A percentile compares a stretch with the other conserved stretches of the same genome.
These are phyloP conservation scores for Diadumene lineata DNA, from an alignment of 92 coral and sea anemone genomes.

Conservation along the genomic window DNA sequence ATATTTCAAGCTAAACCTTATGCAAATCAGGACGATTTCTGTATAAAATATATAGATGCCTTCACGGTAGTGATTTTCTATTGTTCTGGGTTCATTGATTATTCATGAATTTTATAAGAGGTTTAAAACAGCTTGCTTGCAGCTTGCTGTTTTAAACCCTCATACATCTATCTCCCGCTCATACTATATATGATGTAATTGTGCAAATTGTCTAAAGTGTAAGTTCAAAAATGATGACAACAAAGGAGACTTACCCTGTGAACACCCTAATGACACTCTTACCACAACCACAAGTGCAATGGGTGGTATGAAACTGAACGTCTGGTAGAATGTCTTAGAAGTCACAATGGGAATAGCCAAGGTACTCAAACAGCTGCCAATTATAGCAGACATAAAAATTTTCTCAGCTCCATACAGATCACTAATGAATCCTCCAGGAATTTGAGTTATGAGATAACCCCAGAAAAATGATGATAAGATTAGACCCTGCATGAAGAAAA, in stretches of 20 bases:
- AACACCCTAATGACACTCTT: conserved; percentile 49
- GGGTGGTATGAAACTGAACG: conserved; percentile 20
- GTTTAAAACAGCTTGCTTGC: too few species aligned
- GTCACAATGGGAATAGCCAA: conserved; percentile 41
- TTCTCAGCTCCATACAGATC: conserved; percentile 60
- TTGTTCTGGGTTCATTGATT: too few species aligned
- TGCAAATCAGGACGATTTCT: too few species aligned
- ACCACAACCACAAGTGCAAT: conserved; percentile 31
- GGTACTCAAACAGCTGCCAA: conserved; percentile 61
- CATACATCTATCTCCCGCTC: too few species aligned
- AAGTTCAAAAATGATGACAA: too few species aligned
- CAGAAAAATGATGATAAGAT: conserved; percentile 68
- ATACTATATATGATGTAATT: too few species aligned
- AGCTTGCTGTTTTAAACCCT: too few species aligned
- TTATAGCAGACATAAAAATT: conserved; percentile 41
- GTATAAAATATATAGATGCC: too few species aligned
- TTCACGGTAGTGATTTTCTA: too few species aligned
- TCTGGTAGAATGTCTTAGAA: conserved; percentile 3
- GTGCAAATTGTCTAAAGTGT: too few species aligned
- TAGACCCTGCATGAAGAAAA: conserved; percentile 37
- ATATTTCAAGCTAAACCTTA: too few species aligned
- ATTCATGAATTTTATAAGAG: too few species aligned
- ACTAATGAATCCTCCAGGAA: conserved; percentile 68
- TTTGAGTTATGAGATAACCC: conserved; percentile 65
- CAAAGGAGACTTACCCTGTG: conserved; percentile 61